phyloP scores from a whole-genome alignment of 2,113 vertebrate genomes.

The Thermophis baileyi region DNA sequence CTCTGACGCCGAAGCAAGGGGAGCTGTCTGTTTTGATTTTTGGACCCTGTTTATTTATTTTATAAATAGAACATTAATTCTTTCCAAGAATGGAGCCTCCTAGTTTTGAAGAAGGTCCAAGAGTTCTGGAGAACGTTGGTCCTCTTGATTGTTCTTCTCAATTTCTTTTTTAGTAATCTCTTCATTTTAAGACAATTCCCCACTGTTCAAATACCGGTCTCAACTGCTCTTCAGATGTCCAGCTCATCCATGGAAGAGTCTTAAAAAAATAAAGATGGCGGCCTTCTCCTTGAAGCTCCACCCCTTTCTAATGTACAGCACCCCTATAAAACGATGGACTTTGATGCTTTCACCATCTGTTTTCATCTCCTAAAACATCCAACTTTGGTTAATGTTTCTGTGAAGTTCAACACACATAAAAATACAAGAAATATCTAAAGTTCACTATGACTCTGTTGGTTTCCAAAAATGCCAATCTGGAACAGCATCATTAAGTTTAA shows the following conservation, averaged over 20 bases:
- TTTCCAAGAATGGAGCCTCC: not conserved
- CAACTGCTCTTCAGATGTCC: not conserved
- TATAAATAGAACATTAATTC: too few relatives aligned
- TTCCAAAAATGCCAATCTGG: not conserved
- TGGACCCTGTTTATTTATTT: too few relatives aligned
- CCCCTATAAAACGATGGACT: not conserved
- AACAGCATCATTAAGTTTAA: not conserved
- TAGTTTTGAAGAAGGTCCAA: not conserved
- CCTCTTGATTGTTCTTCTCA: not conserved
- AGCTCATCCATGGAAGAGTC: not conserved
- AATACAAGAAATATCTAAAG: not conserved
- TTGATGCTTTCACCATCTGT: too few relatives aligned
- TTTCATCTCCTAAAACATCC: not conserved
- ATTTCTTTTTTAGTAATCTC: not conserved
- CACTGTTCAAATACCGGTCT: not conserved
- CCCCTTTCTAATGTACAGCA: too few relatives aligned
- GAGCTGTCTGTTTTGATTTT: too few relatives aligned
- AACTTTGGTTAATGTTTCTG: not conserved
- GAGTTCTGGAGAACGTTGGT: not conserved
- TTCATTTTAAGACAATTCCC: too few relatives aligned
- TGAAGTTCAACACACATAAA: not conserved
- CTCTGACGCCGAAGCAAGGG: not conserved
- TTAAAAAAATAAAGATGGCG: not conserved
- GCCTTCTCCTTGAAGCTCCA: too few relatives aligned
- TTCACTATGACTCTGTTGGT: not conserved